Percentiles rank a stretch among this genome's conserved stretches.
Evolutionary conservation across 2,888 invertebrate species (phyloP).

Genomic region (Epinotia nisella): DNA sequence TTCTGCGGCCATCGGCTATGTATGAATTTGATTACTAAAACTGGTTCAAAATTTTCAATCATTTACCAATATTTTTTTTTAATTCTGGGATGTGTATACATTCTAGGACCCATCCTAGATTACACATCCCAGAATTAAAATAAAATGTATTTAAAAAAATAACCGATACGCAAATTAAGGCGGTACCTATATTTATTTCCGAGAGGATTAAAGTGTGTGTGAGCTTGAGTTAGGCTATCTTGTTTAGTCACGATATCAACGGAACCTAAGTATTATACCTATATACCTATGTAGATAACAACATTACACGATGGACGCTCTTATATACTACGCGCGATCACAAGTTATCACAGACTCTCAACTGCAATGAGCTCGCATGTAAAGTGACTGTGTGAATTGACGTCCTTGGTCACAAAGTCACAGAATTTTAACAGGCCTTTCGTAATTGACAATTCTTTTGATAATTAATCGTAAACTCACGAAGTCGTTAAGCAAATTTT

Average conservation of each 20-base stretch:
- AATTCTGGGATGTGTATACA: no score
- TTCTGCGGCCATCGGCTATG: neutral
- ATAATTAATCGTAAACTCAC: slow-evolving; percentile 31
- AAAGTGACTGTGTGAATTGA: slow-evolving; percentile 2
- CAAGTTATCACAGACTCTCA: neutral
- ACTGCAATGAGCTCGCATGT: neutral
- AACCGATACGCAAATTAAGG: no score
- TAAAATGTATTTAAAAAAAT: no score
- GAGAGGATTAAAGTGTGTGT: neutral
- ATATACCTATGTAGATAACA: neutral
- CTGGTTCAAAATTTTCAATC: no score
- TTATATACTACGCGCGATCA: neutral
- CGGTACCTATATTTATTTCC: no score
- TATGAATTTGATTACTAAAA: neutral
- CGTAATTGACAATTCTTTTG: slow-evolving; percentile 24
- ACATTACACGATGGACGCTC: neutral
- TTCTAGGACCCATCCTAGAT: no score
- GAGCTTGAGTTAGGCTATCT: neutral
- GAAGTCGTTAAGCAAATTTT: slow-evolving; percentile 26
- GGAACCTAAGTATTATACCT: neutral
- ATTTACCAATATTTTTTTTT: no score
- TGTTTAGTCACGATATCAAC: neutral
- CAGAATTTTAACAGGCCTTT: slow-evolving; percentile 9
- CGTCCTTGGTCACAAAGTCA: slow-evolving; percentile 8
- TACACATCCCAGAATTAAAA: no score